Percentiles rank a stretch among this genome's conserved stretches.
Evolutionary conservation across 1,140 invertebrate genomes (phyloP).

Genomic region (Drosophila littoralis): DNA sequence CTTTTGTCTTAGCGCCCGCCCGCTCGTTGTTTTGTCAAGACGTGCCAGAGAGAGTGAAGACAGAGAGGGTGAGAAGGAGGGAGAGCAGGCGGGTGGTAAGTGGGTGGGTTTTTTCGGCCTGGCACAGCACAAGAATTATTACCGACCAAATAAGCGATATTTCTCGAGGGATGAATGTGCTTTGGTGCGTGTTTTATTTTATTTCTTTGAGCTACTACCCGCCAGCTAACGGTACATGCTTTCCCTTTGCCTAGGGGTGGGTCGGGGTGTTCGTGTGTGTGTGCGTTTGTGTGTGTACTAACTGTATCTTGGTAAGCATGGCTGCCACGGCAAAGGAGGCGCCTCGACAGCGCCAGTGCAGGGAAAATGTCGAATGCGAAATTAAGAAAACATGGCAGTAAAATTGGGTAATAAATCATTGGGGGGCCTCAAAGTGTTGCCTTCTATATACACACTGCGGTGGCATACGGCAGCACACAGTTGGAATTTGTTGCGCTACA

Average conservation of each 20-base stretch:
- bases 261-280: slow-evolving; percentile 10
- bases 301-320: slow-evolving; percentile 68
- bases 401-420: slow-evolving; percentile 83
- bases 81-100: neutral
- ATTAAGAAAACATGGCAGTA: slow-evolving; percentile 84
- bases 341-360: slow-evolving; percentile 32
- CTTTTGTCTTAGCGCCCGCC: slow-evolving; percentile 55
- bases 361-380: slow-evolving; percentile 83
- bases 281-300: slow-evolving; percentile 33
- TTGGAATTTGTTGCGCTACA: slow-evolving; percentile 74
- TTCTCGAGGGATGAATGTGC: slow-evolving; percentile 84
- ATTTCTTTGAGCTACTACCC: slow-evolving; percentile 84
- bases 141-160: slow-evolving; percentile 84
- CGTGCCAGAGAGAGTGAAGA: slow-evolving; percentile 10
- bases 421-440: slow-evolving; percentile 77
- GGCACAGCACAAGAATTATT: slow-evolving; percentile 79
- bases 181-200: slow-evolving; percentile 85
- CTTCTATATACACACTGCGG: slow-evolving; percentile 31
- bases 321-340: slow-evolving; percentile 61
- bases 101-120: slow-evolving; percentile 51
- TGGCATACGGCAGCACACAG: slow-evolving; percentile 33
- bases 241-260: slow-evolving; percentile 49
- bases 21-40: slow-evolving; percentile 34
- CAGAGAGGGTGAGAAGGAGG: too few relatives aligned
- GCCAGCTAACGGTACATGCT: slow-evolving; percentile 72